Percentiles rank a stretch among this genome's conserved stretches.
These are phyloP conservation scores for Psittacula echo DNA, from an alignment of 2,797 vertebrate genomes.

Conservation along the genomic window DNA sequence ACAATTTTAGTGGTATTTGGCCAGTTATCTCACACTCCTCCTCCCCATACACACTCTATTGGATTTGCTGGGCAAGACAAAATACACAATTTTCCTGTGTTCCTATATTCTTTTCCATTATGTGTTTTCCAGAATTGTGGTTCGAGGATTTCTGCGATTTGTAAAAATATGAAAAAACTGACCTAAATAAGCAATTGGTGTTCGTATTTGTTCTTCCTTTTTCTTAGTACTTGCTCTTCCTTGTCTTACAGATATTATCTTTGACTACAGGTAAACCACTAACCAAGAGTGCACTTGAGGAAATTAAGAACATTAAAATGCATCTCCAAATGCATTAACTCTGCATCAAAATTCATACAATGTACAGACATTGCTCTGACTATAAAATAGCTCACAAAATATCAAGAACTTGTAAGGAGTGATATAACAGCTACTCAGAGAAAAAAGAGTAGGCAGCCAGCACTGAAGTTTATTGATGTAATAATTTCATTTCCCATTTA, in stretches of 20 bases:
- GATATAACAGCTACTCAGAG: neutral
- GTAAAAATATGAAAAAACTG: neutral
- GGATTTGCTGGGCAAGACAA: neutral
- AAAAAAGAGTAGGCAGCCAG: neutral
- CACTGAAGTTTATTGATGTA: neutral
- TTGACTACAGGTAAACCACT: neutral
- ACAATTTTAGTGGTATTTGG: neutral
- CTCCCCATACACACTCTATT: accelerated
- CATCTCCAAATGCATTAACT: neutral
- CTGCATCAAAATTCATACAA: neutral
- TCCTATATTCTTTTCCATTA: neutral
- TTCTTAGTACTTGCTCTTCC: neutral
- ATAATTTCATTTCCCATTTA: neutral
- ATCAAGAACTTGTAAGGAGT: neutral
- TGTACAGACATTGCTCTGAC: neutral
- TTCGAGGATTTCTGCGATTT: neutral
- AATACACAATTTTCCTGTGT: neutral
- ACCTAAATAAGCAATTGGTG: neutral
- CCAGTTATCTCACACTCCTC: neutral
- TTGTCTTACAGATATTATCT: neutral
- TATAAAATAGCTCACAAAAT: neutral
- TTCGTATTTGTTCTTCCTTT: neutral
- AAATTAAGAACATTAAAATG: neutral
- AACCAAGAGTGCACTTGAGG: neutral
- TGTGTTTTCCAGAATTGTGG: neutral